Evolutionary conservation across 2,797 vertebrate genomes (phyloP), one percentile per base, ranked within the genome.

Genomic region (Euphonia xanthogaster): DNA sequence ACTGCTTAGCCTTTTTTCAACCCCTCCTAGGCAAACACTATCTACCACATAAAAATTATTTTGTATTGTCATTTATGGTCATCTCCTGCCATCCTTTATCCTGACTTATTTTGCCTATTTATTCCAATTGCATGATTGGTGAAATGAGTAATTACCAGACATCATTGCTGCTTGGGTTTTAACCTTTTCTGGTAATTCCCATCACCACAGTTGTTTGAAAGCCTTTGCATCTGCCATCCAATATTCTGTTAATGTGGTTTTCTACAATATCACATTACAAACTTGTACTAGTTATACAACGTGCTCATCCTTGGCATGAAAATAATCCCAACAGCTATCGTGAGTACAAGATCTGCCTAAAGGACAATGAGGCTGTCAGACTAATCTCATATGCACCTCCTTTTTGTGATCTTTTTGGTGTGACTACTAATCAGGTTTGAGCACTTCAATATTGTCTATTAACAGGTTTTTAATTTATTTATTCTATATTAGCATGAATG

Each of bases 121-220:
- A 48, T 82, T 94, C 37, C 57, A 94, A 18, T 35, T 79, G 33
- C 33, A 45, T 28, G n/a, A 63, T 28, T 55, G 22, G 33, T 63
- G 54, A 95, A 86, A 48, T 35, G 39, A 81, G 33, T 91, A 80
- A 88, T 24, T 71, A 30, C 15, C 47, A 47, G 22, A 77, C 57
- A 82, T 35, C 21, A 48, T 51, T 21, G 71, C 35, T 71, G 61
- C 63, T 66, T 53, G 21, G 37, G 20, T 39, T 80, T 73, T 71
- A 89, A 79, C 51, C 39, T 73, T 81, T 75, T 50, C 61, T 75
- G 27, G 27, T 50, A 78, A 68, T 79, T 90, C 11, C 31, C 20
- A 78, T 62, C 37, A 79, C 31, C 47, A 44, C 10, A 89, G 28
- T 20, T 54, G 27, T 77, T 27, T 58, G 55, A 74, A 94, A 76